A percentile compares a stretch with the other conserved stretches of the same genome.
Evolutionary conservation across 2,113 vertebrate genomes (phyloP).

Genomic region (Hippocampus zosterae): DNA sequence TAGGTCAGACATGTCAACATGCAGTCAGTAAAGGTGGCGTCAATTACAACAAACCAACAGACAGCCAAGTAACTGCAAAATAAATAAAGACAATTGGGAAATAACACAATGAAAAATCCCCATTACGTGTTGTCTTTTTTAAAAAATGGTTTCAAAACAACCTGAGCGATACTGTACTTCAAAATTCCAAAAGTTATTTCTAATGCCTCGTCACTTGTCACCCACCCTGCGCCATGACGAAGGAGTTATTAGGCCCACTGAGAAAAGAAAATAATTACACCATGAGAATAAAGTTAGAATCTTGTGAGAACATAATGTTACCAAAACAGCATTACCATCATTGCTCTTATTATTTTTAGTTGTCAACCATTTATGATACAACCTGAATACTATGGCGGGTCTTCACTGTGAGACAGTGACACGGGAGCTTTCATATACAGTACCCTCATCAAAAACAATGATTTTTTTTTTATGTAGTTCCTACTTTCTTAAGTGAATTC

Average conservation of each 20-base stretch:
- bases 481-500: background rate
- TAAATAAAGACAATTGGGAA: background rate
- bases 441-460: too few species aligned
- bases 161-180: background rate
- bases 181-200: background rate
- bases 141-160: background rate
- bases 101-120: background rate
- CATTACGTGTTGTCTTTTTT: background rate
- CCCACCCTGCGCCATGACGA: background rate
- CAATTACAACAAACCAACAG: background rate
- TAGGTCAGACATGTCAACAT: background rate
- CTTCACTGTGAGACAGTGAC: too few species aligned
- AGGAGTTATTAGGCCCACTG: constrained; percentile 1
- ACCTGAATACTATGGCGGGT: too few species aligned
- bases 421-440: too few species aligned
- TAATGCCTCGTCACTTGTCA: background rate
- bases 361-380: background rate
- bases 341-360: too few species aligned
- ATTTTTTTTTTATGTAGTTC: background rate
- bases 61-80: background rate
- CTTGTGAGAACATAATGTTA: background rate
- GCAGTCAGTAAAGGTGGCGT: background rate
- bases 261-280: background rate
- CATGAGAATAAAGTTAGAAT: background rate
- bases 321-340: background rate